Evolutionary conservation across 1,140 invertebrate species (phyloP), one percentile per base, ranked within the genome.

Genomic region (Campoletis sonorensis): DNA sequence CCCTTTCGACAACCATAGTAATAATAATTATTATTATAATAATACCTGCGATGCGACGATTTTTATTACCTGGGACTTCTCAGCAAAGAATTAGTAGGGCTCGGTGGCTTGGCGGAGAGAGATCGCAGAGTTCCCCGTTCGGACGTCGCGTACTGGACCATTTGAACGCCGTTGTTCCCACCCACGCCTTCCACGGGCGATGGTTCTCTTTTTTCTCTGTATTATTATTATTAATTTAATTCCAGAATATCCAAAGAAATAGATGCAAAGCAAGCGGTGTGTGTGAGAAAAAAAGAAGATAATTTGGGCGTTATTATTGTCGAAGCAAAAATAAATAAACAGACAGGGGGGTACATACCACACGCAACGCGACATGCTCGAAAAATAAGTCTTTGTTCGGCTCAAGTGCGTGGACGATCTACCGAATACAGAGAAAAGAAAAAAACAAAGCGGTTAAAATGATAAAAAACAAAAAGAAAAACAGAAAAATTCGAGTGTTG

Each of bases 81-180:
- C 16, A 86, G 84, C 68, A 90, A 86, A 49, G 90, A 91, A 64
- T 91, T 88, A 73, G 76, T 88, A 4, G 90, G 89, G 80, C 89
- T 92, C 11, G 90, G 80, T 16, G 90, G 90, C 45, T 89, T 87
- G 8, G 81, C 87, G 18, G 91, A 90, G 1, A 92, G 84, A 2
- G 91, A 92, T 83, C 90, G 89, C 23, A 91, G 79, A 76, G 88
- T 90, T 30, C 88, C 89, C 84, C 89, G 85, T 54, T 88, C 88
- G 15, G 86, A 86, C 7, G 88, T 85, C 18, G 91, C 91, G 77
- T 92, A 92, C 51, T 92, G 91, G 7, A 92, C 91, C 91, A 92
- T 92, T 86, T 92, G 91, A 83, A 92, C 91, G 13, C 90, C 90
- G 82, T 91, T 91, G 76, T 89, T 91, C 40, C 86, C 85, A 11